Base-by-base conservation (phyloP, 2,113 vertebrate genomes). In the Parus major region DNA sequence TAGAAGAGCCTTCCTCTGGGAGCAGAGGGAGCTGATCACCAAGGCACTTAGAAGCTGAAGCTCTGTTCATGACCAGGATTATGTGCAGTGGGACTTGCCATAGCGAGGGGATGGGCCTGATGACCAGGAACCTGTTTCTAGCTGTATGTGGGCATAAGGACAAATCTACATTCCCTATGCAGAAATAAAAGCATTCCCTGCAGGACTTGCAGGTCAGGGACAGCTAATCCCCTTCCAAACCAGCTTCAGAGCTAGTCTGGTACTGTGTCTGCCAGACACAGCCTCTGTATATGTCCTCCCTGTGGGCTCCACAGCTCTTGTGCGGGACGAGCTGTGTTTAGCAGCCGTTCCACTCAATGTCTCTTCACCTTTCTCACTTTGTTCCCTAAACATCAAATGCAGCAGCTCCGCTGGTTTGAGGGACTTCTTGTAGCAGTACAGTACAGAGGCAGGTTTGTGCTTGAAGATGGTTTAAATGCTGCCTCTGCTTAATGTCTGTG, bases 291-390 rank as follows among this genome's bases (percentile, higher is more conserved):
- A 1, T 68, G 49, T 71, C 31, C 23, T 23, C n/a, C 57, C 14
- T 3, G 1, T 61, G 68, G 42, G 50, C 75, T 82, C 71, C 10
- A 2, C 1, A 10, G 6, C 39, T 59, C 39, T 59, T 41, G 77
- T 73, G 64, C 0, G 0, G 63, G 53, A 66, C 7, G 12, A 73
- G 50, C 63, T 42, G 47, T 27, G 21, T 41, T 93, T 31, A 75
- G 73, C 53, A 57, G 88, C 33, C 0, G 0, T 72, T 65, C 57
- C 63, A 14, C 56, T 50, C 0, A 0, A 7, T 36, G 52, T 42
- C 36, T 79, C 72, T 65, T 69, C 2, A 1, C 14, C 1, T 1
- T 44, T 81, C 0, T 0, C 0, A 2, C 47, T 66, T 55, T 18
- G 2, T 71, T 27, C 47, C 11, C 29, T 42, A 1, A 0, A 1